Evolutionary conservation across 2,888 invertebrate species (phyloP), one percentile per base, ranked within the genome.

Genomic region (Apamea monoglypha): DNA sequence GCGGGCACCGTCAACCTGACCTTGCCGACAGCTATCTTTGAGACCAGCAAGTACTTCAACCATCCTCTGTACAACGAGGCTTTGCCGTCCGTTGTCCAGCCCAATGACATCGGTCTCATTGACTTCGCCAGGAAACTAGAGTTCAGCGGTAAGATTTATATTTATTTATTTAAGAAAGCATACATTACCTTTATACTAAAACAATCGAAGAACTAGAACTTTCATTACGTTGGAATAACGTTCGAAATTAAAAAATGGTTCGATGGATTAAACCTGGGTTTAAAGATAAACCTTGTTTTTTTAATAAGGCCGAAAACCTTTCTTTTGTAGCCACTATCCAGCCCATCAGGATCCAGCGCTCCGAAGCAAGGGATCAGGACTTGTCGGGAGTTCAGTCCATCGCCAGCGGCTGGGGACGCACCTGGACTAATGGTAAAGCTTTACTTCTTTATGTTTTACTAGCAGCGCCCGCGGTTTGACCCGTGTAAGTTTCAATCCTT

Each of bases 11-110:
- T 92, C 1, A 92, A 92, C 87, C 77, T 95, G 70, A 92, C 91
- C 3, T 88, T 82, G 0, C 95, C 95, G 0, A 80, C 78, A 18
- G 12, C 80, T 29, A 87, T 95, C 74, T 93, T 95, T 82, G 95
- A 95, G 84, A 93, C 93, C 18, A 92, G 89, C 0, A 90, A 91
- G 44, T 94, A 91, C 88, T 92, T 85, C 91, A 95, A 94, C 90
- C 93, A 95, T 25, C 94, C 94, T 0, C 53, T 75, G 16, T 95
- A 92, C 89, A 91, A 90, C 76, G 90, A 92, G 56, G 70, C 72
- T 0, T 5, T 91, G 6, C 85, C 70, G 16, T 64, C 40, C 7
- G 53, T 91, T 0, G 95, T 95, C 0, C 95, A 95, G 84, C 93
- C 94, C 6, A 70, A 95, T 44, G 95, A 95, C 77, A 92, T 95